Evolutionary conservation across 2,797 vertebrate species (phyloP).

Genomic region (Allobates femoralis): DNA sequence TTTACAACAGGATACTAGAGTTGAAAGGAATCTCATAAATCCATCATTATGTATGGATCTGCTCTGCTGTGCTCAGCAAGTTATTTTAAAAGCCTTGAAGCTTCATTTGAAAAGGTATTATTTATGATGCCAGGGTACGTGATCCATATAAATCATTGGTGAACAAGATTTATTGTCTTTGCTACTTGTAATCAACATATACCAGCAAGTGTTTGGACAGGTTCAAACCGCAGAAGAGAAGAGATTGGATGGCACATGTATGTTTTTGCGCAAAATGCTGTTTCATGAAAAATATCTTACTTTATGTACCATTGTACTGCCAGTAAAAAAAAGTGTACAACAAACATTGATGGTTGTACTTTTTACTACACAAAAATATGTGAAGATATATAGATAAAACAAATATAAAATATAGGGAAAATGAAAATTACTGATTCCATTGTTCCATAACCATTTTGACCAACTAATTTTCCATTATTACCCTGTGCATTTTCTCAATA

Average conservation of each 20-base stretch:
- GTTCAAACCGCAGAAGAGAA: neutral
- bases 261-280: neutral
- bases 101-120: conserved; percentile 16
- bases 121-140: neutral
- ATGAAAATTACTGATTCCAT: too few relatives aligned
- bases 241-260: neutral
- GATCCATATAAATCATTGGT: conserved; percentile 14
- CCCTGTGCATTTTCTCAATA: too few relatives aligned
- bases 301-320: too few relatives aligned
- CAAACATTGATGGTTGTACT: too few relatives aligned
- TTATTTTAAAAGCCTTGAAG: conserved; percentile 34
- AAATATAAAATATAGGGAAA: too few relatives aligned
- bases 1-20: neutral
- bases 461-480: too few relatives aligned
- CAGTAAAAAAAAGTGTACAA: too few relatives aligned
- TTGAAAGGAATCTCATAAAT: neutral
- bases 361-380: too few relatives aligned
- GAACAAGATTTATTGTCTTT: conserved; percentile 7
- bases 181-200: neutral
- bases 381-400: too few relatives aligned
- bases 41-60: conserved; percentile 27
- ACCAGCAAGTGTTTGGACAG: neutral
- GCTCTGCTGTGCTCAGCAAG: conserved; percentile 32
- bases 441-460: too few relatives aligned
- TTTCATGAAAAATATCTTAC: neutral